Conservation (phyloP, 2,888 invertebrate species). For the Dolomedes plantarius region DNA sequence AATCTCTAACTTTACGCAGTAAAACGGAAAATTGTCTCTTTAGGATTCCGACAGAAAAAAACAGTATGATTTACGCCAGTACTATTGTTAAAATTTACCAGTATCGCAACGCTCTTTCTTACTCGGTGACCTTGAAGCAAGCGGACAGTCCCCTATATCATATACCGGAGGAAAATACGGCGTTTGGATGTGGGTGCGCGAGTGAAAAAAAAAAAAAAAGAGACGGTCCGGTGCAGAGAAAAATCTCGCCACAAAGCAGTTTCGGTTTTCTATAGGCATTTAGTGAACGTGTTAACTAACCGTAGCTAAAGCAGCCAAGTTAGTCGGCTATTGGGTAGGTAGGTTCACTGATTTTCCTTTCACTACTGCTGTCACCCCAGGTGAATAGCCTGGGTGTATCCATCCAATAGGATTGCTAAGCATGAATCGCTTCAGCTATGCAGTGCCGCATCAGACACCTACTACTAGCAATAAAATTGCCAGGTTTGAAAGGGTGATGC, state of each 20-base stretch:
- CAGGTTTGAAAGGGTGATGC: background rate
- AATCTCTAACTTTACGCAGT: background rate
- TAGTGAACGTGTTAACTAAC: slow-evolving; percentile 45
- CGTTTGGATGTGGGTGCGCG: background rate
- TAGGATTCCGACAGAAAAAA: slow-evolving; percentile 3
- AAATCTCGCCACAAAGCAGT: background rate
- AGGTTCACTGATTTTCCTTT: background rate
- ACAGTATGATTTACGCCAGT: slow-evolving; percentile 33
- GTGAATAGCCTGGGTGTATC: background rate
- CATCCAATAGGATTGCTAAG: background rate
- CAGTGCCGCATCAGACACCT: background rate
- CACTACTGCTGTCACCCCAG: background rate
- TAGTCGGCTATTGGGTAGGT: slow-evolving; percentile 6
- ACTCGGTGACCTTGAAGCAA: background rate
- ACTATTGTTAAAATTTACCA: slow-evolving; percentile 25
- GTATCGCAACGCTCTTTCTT: background rate
- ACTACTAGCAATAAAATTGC: background rate
- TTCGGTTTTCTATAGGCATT: slow-evolving; percentile 23
- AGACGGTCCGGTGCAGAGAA: background rate
- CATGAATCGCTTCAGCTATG: background rate
- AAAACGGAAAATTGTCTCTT: slow-evolving; percentile 10
- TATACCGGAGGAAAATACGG: background rate
- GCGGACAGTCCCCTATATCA: background rate
- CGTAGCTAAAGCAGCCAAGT: slow-evolving; percentile 30
- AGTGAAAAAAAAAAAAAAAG: background rate